A percentile compares a stretch with the other conserved stretches of the same genome.
These are phyloP conservation scores for Mobula hypostoma DNA, from an alignment of 2,113 vertebrate species.

Conservation along the genomic window DNA sequence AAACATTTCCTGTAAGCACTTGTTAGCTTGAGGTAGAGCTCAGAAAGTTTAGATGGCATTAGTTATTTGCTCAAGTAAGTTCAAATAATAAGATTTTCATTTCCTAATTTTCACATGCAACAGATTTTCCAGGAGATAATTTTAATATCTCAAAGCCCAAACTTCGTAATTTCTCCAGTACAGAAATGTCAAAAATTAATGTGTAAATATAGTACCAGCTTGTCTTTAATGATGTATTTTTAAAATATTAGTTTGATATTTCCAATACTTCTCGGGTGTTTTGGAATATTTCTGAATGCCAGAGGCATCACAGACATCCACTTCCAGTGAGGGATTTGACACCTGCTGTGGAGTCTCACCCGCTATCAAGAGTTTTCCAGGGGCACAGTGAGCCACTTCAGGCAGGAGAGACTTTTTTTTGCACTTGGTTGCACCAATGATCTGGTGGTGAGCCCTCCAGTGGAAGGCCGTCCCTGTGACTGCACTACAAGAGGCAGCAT, in stretches of 20 bases:
- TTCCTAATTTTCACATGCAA: neutral
- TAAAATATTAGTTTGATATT: neutral
- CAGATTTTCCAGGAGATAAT: neutral
- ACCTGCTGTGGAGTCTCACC: too few relatives aligned
- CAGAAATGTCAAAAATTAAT: neutral
- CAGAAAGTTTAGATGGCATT: neutral
- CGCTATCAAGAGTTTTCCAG: too few relatives aligned
- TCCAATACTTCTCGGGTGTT: neutral
- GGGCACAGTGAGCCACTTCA: too few relatives aligned
- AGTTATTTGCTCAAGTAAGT: neutral
- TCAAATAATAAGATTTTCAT: neutral
- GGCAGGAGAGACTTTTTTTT: neutral
- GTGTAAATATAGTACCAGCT: neutral
- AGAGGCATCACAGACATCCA: neutral
- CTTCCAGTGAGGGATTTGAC: too few relatives aligned
- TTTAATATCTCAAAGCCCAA: neutral
- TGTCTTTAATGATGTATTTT: neutral
- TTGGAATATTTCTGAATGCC: slow-evolving; percentile 13
- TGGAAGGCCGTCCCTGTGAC: too few relatives aligned
- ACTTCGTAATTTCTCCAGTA: neutral
- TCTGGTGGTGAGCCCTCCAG: neutral
- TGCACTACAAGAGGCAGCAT: neutral
- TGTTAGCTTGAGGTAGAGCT: neutral
- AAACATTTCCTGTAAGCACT: neutral
- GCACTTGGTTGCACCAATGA: neutral